phyloP scores from a whole-genome alignment of 2,797 vertebrate genomes.

The Lemur catta region DNA sequence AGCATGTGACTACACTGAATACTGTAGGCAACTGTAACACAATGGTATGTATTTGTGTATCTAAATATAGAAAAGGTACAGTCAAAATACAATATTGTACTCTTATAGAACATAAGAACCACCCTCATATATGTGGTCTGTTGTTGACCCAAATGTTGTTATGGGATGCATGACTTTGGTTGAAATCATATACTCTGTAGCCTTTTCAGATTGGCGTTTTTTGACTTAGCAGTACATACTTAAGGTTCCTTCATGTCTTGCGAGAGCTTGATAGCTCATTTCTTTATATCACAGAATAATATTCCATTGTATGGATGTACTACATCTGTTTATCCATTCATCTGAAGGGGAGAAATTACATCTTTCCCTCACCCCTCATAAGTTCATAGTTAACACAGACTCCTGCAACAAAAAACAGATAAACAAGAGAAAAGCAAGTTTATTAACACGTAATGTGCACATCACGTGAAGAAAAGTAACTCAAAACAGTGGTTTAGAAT shows the following conservation, averaged over 20 bases:
- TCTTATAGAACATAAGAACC: not conserved
- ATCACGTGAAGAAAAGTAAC: not conserved
- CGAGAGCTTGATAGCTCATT: not conserved
- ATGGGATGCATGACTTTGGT: not conserved
- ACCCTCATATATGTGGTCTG: not conserved
- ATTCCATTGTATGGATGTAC: not conserved
- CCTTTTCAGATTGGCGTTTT: not conserved
- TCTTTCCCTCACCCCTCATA: not conserved
- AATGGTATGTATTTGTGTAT: not conserved
- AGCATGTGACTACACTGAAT: not conserved
- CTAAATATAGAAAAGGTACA: not conserved
- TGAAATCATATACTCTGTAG: not conserved
- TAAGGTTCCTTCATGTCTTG: not conserved
- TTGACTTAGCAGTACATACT: not conserved
- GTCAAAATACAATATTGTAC: not conserved
- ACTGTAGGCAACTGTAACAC: not conserved
- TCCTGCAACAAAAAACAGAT: not conserved
- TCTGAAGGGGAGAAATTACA: not conserved
- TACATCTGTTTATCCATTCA: not conserved
- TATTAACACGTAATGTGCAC: not conserved
- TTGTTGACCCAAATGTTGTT: not conserved
- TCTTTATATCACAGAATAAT: not conserved
- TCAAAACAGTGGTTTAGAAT: not conserved
- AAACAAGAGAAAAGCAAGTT: not conserved
- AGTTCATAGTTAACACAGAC: not conserved